These are phyloP conservation scores for Rhagium mordax DNA, from an alignment of 2,888 invertebrate species.

Conservation along the genomic window DNA sequence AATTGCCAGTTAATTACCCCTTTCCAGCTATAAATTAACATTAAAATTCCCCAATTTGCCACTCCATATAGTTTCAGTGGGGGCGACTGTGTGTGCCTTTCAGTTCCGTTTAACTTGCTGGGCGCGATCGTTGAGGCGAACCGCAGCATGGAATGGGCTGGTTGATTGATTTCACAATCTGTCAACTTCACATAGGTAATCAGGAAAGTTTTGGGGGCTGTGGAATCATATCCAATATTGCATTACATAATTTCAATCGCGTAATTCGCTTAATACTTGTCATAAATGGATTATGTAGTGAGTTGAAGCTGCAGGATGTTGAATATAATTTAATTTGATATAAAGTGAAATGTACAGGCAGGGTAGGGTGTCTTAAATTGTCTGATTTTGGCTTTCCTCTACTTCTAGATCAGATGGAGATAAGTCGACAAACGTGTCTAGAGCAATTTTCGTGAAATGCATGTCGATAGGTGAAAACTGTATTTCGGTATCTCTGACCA, in stretches of 20 bases:
- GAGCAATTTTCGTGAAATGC: no score
- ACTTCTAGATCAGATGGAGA: no score
- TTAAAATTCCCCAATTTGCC: not conserved
- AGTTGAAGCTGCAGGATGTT: no score
- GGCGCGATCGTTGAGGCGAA: not conserved
- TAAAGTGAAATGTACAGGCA: no score
- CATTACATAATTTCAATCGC: not conserved
- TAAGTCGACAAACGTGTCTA: no score
- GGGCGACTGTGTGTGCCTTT: not conserved
- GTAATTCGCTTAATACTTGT: not conserved
- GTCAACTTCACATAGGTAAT: constrained; percentile 14
- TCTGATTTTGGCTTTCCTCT: no score
- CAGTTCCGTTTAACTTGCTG: not conserved
- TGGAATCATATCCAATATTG: not conserved
- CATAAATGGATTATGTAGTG: no score
- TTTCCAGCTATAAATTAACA: not conserved
- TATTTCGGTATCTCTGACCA: no score
- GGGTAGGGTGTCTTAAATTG: no score
- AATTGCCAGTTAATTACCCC: not conserved
- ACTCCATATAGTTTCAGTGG: not conserved
- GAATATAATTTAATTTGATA: no score
- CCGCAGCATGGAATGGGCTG: constrained; percentile 6
- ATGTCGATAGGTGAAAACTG: no score
- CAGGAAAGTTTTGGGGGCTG: not conserved
- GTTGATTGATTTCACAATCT: constrained; percentile 4